phyloP scores from a whole-genome alignment of 2,888 invertebrate genomes.

The Apantesis nais region DNA sequence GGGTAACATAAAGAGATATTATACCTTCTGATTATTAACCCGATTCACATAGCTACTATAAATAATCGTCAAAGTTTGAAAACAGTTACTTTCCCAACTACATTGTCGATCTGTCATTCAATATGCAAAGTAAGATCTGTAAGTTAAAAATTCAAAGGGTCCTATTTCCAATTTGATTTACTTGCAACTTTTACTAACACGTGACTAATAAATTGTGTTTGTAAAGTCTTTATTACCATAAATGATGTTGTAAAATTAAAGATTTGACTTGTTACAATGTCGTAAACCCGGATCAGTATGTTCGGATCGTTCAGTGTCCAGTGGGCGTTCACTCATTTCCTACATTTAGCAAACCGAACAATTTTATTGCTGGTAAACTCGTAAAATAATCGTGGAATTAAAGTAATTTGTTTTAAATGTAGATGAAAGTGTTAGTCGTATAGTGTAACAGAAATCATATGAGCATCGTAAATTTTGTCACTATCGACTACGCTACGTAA shows the following conservation, averaged over 20 bases:
- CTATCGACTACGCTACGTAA: not conserved
- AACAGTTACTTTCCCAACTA: too few species aligned
- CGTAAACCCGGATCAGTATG: conserved; percentile 54
- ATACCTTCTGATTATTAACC: too few species aligned
- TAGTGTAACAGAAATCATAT: not conserved
- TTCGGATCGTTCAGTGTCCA: conserved; percentile 17
- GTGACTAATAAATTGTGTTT: conserved; percentile 32
- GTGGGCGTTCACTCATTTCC: conserved; percentile 60
- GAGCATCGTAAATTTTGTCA: not conserved
- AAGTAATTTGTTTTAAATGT: conserved; percentile 24
- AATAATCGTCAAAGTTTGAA: not conserved
- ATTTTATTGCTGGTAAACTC: conserved; percentile 27
- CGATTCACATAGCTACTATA: not conserved
- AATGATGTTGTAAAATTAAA: conserved; percentile 60
- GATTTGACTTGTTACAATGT: conserved; percentile 58
- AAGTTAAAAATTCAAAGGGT: conserved; percentile 8
- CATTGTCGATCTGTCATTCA: not conserved
- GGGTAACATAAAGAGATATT: too few species aligned
- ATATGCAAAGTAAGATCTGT: not conserved
- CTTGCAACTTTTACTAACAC: conserved; percentile 16
- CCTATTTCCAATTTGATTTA: conserved; percentile 16
- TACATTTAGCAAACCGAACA: conserved; percentile 22
- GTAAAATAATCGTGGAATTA: conserved; percentile 33
- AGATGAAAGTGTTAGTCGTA: not conserved
- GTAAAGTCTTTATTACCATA: conserved; percentile 56